Evolutionary conservation across 1,140 invertebrate species (phyloP), one percentile per base, ranked within the genome.

Genomic region (Steinernema khuongi): DNA sequence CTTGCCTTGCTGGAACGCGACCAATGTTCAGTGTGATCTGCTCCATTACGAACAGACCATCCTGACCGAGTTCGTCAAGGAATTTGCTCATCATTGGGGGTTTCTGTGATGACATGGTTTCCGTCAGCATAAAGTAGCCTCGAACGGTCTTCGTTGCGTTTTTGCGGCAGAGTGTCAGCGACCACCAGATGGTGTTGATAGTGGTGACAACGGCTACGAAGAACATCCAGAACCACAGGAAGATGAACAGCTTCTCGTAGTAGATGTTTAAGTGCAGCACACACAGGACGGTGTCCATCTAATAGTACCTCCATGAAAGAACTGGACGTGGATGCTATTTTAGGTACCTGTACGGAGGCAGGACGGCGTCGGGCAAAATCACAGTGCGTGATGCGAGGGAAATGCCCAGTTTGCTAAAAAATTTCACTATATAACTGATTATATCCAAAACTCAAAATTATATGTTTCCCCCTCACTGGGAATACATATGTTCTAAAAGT

Each of bases 201-300:
- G 77, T 77, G 66, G 79, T 82, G 14, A 85, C 79, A 7, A 80
- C 36, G 1, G 81, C 70, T 17, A 86, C 80, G 76, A 86, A 86
- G 18, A 85, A 75, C 71, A 86, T 83, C 85, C 85, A 86, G 75
- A 86, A 86, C 84, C 85, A 86, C 22, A 86, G 72, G 74, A 86
- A 87, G 22, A 87, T 77, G 68, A 86, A 81, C 32, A 86, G 74
- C 69, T 87, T 86, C 72, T 86, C 86, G 75, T 86, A 87, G 78
- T 86, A 87, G 31, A 86, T 83, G 73, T 86, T 86, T 18, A 86
- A 78, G 7, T 83, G 83, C 14, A 86, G 75, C 7, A 86, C 86
- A 69, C 86, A 86, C 43, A 85, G 82, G 17, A 86, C 86, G n/a
- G 86, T 86, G 78, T 86, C 82, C 70, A 71, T 36, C 77, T 82